Base-by-base conservation (phyloP, 1,140 invertebrate species). In the Wiebesia pumilae region DNA sequence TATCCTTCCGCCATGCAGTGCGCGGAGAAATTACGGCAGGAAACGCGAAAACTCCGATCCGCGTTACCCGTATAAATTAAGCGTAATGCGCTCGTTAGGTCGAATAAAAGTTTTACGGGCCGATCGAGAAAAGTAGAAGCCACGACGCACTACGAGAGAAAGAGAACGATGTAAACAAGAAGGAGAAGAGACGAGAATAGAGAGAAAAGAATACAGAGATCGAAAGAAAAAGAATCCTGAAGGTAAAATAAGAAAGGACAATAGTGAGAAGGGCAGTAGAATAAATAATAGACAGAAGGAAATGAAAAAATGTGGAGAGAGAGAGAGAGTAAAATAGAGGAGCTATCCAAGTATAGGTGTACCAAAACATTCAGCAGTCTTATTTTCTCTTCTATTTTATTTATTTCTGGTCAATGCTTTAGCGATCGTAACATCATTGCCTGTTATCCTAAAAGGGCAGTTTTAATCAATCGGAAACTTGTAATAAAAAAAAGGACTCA, bases 101-200 rank as follows among this genome's bases (percentile, higher is more conserved):
- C 88, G 90, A 92, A 92, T 93, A 92, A 92, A 92, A 92, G 92
- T 93, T 92, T 93, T 92, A 93, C 88, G 90, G 89, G 88, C 89
- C 90, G 90, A 92, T 92, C 90, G 87, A 90, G 88, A 86, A 83
- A 65, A 62, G 51, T 80, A 54, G 24, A 80, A 38, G 54, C 78
- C 43, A 58, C 27, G 51, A 30, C 21, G 71, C 7, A 30, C 43
- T n/a, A 27, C 40, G 58, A 84, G 33, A 33, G 43, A 78, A 79
- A 38, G 54, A 78, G 71, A 77, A 40, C 33, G 24, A 69, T n/a
- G 24, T 21, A 85, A 69, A 85, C 58, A 83, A 47, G 58, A 7
- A 71, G 27, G 38, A 84, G 78, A 54, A 69, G 58, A 14, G 84
- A 38, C 30, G 33, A 71, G 35, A 62, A 58, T 35, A 73, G 47